Percentiles rank a stretch among this genome's conserved stretches.
Evolutionary conservation across 2,797 vertebrate species (phyloP).

Genomic region (Poeciliopsis paucimaculata): DNA sequence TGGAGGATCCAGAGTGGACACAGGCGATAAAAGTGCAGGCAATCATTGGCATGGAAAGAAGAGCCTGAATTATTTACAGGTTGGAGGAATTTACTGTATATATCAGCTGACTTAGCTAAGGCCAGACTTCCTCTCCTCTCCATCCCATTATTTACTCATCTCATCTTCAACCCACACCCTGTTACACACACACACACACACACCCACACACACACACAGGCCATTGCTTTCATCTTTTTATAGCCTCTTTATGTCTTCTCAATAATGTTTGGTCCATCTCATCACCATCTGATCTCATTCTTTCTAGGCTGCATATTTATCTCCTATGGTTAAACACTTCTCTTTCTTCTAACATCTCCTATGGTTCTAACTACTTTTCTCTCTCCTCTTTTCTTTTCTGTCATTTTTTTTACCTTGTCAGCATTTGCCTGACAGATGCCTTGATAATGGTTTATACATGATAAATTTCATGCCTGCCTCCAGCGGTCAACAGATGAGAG

Average conservation of each 20-base stretch:
- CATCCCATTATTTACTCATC: constrained; percentile 63
- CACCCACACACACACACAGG: constrained; percentile 14
- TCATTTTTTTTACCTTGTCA: constrained; percentile 2
- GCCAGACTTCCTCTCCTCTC: constrained; percentile 57
- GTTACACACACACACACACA: constrained; percentile 18
- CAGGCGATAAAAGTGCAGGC: constrained; percentile 55
- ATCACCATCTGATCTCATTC: constrained; percentile 26
- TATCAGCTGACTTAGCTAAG: constrained; percentile 70
- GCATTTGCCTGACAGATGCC: background rate
- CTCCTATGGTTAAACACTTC: background rate
- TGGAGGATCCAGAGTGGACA: constrained; percentile 19
- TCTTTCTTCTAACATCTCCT: background rate
- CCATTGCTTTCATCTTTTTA: constrained; percentile 52
- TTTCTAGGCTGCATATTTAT: background rate
- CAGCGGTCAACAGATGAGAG: background rate
- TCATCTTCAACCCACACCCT: constrained; percentile 47
- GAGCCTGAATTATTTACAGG: constrained; percentile 73
- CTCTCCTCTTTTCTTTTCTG: background rate
- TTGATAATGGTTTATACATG: background rate
- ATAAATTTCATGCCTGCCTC: background rate
- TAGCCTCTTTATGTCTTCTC: constrained; percentile 39
- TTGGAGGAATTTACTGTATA: constrained; percentile 69
- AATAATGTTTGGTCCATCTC: constrained; percentile 35
- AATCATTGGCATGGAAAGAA: constrained; percentile 60
- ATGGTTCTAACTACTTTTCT: background rate